Base-by-base conservation (phyloP, 2,797 vertebrate species). In the Labeo calbasu region DNA sequence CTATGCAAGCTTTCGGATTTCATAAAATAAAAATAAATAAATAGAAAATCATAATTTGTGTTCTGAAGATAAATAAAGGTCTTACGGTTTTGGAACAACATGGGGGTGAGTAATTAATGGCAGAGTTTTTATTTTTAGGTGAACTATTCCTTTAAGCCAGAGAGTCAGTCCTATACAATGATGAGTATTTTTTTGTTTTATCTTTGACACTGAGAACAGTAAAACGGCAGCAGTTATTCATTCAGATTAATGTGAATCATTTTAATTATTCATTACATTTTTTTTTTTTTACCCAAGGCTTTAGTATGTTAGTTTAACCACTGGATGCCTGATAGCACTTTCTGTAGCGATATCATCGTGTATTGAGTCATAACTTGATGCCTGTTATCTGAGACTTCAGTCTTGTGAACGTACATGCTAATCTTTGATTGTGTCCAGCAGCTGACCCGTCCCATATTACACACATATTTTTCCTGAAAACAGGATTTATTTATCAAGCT, bases 391-490 rank as follows among this genome's bases (percentile, higher is more conserved):
- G 59, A 66, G 10, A 66, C 19, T 68, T 68, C 21, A 5, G 28
- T 36, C 10, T 70, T 57, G 36, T 69, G 50, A 69, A 55, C 66
- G 12, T 63, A 63, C 43, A 32, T 43, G 9, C 8, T 69, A 61
- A 59, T 70, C 36, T 78, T 77, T 55, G 23, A 55, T n/a, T 48
- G 12, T 68, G 46, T 50, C 14, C 43, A 51, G 43, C 5, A 8
- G 15, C 50, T 50, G 32, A 82, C 68, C 12, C 23, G 1, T 36
- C 32, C 48, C 43, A 66, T 50, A 19, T 46, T 23, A 65, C 73
- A 75, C 48, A 57, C 70, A 84, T 88, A 84, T 81, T 71, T 57
- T 50, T 25, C 73, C 73, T 82, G 61, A 46, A 79, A 73, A 76
- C 28, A 84, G 17, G 28, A 48, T 76, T 40, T 72, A 59, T 81